Evolutionary conservation across 2,797 vertebrate species (phyloP).

Genomic region (Picus viridis): DNA sequence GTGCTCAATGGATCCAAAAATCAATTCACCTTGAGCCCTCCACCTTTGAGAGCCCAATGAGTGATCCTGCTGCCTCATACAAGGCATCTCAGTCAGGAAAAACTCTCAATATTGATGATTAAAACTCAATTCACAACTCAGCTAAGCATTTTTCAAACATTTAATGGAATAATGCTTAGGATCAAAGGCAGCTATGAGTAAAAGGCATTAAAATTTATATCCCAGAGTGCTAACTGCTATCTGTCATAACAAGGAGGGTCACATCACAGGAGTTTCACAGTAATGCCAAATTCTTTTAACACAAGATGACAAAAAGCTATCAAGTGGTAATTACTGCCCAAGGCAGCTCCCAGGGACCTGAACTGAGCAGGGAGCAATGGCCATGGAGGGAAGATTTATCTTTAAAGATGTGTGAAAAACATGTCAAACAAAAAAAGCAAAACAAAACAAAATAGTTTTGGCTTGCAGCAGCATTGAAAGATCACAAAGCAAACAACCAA

Average conservation of each 20-base stretch:
- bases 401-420: not conserved
- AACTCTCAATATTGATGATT: not conserved
- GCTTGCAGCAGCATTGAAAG: not conserved
- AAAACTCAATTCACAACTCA: not conserved
- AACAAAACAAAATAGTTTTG: not conserved
- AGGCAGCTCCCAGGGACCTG: not conserved
- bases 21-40: not conserved
- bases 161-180: not conserved
- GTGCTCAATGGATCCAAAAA: not conserved
- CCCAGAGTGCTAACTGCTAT: not conserved
- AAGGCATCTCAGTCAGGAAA: not conserved
- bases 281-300: not conserved
- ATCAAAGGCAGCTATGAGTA: not conserved
- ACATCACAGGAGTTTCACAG: not conserved
- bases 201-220: not conserved
- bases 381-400: not conserved
- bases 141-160: not conserved
- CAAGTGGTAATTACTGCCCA: not conserved
- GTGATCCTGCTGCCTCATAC: not conserved
- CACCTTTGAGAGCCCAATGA: accelerated
- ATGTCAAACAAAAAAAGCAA: not conserved
- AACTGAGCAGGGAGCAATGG: not conserved
- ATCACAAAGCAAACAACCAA: not conserved
- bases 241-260: not conserved
- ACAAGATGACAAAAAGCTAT: not conserved